phyloP scores from a whole-genome alignment of 2,113 vertebrate species.

The Blennius ocellaris region DNA sequence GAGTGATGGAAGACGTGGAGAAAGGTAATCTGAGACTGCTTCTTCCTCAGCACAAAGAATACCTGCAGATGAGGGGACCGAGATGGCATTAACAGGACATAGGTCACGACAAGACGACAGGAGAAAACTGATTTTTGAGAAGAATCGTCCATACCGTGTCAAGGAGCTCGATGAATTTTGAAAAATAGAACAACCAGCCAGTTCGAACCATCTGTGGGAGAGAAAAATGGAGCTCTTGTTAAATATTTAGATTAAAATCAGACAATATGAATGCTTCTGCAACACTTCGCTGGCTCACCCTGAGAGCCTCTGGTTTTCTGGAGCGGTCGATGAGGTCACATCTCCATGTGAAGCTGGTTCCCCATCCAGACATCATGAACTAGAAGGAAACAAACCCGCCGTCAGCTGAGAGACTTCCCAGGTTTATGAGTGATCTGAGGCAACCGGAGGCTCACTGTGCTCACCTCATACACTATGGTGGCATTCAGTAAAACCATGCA shows the following conservation, averaged over 20 bases:
- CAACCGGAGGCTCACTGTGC: background rate
- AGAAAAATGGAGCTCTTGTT: background rate
- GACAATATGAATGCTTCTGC: background rate
- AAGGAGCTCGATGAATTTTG: constrained; percentile 93
- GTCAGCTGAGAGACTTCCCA: background rate
- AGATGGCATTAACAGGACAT: too few species aligned
- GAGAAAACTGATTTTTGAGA: background rate
- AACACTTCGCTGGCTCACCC: constrained; percentile 83
- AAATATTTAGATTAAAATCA: background rate
- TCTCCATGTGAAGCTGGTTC: constrained; percentile 91
- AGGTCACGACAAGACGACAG: background rate
- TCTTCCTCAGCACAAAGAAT: constrained; percentile 97
- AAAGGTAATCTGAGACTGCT: constrained; percentile 96
- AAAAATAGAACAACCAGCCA: constrained; percentile 93
- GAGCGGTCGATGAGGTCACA: constrained; percentile 92
- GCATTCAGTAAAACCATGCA: constrained; percentile 90
- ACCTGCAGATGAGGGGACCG: constrained; percentile 76
- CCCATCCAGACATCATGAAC: constrained; percentile 98
- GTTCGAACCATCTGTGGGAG: constrained; percentile 89
- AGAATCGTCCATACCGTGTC: constrained; percentile 89
- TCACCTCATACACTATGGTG: constrained; percentile 95
- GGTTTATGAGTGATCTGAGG: background rate
- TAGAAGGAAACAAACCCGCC: constrained; percentile 40
- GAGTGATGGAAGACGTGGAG: constrained; percentile 98
- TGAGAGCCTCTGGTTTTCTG: constrained; percentile 85